Evolutionary conservation across 2,113 vertebrate species (phyloP).

Genomic region (Catagonus wagneri): DNA sequence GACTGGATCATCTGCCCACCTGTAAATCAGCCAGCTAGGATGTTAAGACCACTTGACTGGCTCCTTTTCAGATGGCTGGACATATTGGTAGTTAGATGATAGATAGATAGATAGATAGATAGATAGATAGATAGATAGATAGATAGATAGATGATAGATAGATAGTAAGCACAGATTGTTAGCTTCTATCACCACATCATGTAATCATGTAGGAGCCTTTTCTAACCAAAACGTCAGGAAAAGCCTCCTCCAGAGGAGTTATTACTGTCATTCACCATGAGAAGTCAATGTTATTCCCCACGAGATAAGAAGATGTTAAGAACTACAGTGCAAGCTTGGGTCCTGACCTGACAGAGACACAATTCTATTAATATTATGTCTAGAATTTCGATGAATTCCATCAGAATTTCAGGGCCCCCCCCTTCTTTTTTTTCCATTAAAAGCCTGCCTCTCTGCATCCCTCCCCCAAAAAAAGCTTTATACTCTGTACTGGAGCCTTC

Average conservation of each 20-base stretch:
- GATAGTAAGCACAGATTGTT: slow-evolving; percentile 81
- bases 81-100: background rate
- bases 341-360: background rate
- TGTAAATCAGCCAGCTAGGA: background rate
- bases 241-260: background rate
- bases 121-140: background rate
- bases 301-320: background rate
- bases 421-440: slow-evolving; percentile 19
- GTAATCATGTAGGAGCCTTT: slow-evolving; percentile 84
- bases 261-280: background rate
- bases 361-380: background rate
- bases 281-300: background rate
- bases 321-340: background rate
- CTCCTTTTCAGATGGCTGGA: background rate
- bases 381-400: background rate
- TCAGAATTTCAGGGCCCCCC: slow-evolving; percentile 34
- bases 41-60: background rate
- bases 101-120: background rate
- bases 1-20: background rate
- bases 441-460: background rate
- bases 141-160: slow-evolving; percentile 63
- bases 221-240: slow-evolving; percentile 25
- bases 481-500: background rate
- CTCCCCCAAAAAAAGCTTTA: background rate
- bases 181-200: slow-evolving; percentile 82